A percentile compares a stretch with the other conserved stretches of the same genome.
phyloP scores from a whole-genome alignment of 2,888 invertebrate genomes.

The Neria commutata region DNA sequence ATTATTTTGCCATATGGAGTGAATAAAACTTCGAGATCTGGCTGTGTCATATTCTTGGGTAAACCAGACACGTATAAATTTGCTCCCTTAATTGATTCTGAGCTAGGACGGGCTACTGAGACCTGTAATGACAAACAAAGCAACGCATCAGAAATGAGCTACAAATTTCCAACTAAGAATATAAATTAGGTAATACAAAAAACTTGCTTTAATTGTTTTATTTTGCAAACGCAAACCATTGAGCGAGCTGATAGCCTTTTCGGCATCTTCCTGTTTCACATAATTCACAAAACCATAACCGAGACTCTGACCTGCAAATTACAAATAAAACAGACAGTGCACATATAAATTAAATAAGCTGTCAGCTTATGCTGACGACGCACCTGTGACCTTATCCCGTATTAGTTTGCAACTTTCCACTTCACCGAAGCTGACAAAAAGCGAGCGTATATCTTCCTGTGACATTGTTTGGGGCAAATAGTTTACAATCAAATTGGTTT shows the following conservation, averaged over 20 bases:
- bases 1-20: slow-evolving; percentile 82
- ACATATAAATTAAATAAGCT: too few species aligned
- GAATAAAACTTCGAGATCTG: slow-evolving; percentile 82
- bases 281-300: slow-evolving; percentile 99
- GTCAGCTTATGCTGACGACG: slow-evolving; percentile 34
- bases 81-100: slow-evolving; percentile 93
- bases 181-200: too few species aligned
- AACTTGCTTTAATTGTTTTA: slow-evolving; percentile 95
- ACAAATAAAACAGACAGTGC: slow-evolving; percentile 1
- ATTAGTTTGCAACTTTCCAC: slow-evolving; percentile 98
- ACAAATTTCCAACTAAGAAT: background rate
- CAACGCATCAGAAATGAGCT: slow-evolving; percentile 1
- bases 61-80: slow-evolving; percentile 92
- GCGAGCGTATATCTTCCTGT: slow-evolving; percentile 92
- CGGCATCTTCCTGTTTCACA: slow-evolving; percentile 95
- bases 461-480: slow-evolving; percentile 94
- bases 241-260: slow-evolving; percentile 96
- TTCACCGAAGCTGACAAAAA: slow-evolving; percentile 94
- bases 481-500: slow-evolving; percentile 94
- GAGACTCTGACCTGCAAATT: slow-evolving; percentile 86
- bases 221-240: slow-evolving; percentile 98
- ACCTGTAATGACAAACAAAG: slow-evolving; percentile 41
- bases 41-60: slow-evolving; percentile 87
- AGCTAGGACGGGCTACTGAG: slow-evolving; percentile 90
- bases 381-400: slow-evolving; percentile 93